Evolutionary conservation across 2,113 vertebrate genomes (phyloP), one percentile per base, ranked within the genome.

Genomic region (Cyphomyrus plagiostoma): DNA sequence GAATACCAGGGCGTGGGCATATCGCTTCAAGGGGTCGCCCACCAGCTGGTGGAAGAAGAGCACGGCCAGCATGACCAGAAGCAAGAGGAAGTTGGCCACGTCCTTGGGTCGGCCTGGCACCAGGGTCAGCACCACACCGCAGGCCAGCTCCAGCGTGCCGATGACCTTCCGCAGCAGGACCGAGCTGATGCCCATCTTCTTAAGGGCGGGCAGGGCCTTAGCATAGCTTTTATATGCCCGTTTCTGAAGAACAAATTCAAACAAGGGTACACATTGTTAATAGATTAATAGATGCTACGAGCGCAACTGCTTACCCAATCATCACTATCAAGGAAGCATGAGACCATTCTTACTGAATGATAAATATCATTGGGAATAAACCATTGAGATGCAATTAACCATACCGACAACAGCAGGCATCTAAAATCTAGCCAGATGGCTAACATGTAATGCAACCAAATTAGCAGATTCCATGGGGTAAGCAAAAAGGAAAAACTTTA

Each of bases 31-130:
- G 0, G 98, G 98, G 93, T 99, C 98, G n/a, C 98, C 98, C 2
- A 99, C 98, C 1, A 99, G 95, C 95, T 99, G 98, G 92, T 99
- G 98, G 93, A 99, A 99, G 91, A 99, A 99, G 23, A 99, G 97
- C 89, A 99, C 98, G 0, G 97, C 98, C 89, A 99, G 95, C 93
- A 98, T 98, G 1, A 99, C 97, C 90, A 99, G 96, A 77, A 99
- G 96, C 6, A 99, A 97, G 91, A 98, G 92, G 92, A 99, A 99
- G 95, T 99, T 99, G 91, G 98, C 98, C 90, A 99, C 97, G 0
- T 99, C 98, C 93, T 98, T 99, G 70, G 98, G 97, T 91, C 97
- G 95, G 4, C 98, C 98, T 0, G 98, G 98, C 17, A 99, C 98
- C n/a, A 99, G 94, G 82, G 98, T 99, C 93, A 99, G 97, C 91